phyloP scores from a whole-genome alignment of 2,797 vertebrate species.

The Benthosema pterotum region DNA sequence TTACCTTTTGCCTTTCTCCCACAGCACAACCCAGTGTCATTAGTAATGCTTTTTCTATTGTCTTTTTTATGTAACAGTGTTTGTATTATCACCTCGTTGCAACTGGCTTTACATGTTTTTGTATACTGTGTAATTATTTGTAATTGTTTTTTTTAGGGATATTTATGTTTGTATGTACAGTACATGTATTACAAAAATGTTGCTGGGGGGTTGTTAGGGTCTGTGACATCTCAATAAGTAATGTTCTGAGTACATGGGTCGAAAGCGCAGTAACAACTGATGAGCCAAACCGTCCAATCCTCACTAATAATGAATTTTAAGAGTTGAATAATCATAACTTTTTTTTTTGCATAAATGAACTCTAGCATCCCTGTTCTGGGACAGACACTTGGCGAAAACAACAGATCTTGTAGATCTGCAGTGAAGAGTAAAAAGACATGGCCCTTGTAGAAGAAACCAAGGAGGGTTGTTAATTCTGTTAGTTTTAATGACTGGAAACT shows the following conservation, averaged over 20 bases:
- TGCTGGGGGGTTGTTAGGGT: slow-evolving; percentile 11
- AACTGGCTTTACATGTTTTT: slow-evolving; percentile 61
- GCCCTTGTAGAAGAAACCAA: too few relatives aligned
- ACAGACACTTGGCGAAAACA: too few relatives aligned
- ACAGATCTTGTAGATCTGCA: too few relatives aligned
- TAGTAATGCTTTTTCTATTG: slow-evolving; percentile 40
- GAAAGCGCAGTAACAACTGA: slow-evolving; percentile 36
- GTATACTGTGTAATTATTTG: slow-evolving; percentile 64
- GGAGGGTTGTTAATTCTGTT: slow-evolving; percentile 18
- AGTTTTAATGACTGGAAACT: slow-evolving; percentile 46
- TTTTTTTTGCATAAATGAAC: too few relatives aligned
- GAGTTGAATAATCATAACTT: too few relatives aligned
- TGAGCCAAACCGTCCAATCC: slow-evolving; percentile 31
- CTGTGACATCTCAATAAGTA: slow-evolving; percentile 15
- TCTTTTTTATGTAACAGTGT: slow-evolving; percentile 44
- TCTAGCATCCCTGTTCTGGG: too few relatives aligned
- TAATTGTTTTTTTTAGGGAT: slow-evolving; percentile 51
- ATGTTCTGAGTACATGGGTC: slow-evolving; percentile 37
- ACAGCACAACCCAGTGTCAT: slow-evolving; percentile 50
- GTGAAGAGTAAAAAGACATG: too few relatives aligned
- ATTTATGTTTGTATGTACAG: slow-evolving; percentile 59
- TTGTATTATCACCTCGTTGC: slow-evolving; percentile 45
- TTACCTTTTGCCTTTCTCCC: slow-evolving; percentile 29
- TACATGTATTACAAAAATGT: slow-evolving; percentile 43
- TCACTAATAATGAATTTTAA: background rate